These are phyloP conservation scores for Nothoprocta perdicaria DNA, from an alignment of 2,113 vertebrate species.

Conservation along the genomic window DNA sequence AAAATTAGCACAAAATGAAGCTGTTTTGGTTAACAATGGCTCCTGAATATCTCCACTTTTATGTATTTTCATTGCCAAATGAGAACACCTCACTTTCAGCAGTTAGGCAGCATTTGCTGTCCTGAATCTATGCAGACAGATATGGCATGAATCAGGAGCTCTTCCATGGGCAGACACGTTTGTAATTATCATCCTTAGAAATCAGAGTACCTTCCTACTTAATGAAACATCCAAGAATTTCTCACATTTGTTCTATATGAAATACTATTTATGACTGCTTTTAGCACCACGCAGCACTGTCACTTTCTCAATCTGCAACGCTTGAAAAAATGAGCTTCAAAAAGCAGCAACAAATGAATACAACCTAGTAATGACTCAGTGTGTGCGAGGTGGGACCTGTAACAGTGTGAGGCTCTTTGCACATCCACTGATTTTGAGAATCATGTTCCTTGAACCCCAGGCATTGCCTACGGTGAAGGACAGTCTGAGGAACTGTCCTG, in stretches of 20 bases:
- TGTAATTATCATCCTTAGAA: neutral
- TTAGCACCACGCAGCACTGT: rapidly evolving
- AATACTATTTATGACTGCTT: neutral
- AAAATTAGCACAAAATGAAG: neutral
- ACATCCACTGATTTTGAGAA: neutral
- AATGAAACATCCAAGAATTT: neutral
- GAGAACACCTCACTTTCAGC: neutral
- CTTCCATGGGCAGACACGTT: neutral
- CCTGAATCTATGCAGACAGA: neutral
- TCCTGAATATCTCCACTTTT: neutral
- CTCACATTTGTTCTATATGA: neutral
- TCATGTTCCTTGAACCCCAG: neutral
- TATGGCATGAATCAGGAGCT: neutral
- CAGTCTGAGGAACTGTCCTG: neutral
- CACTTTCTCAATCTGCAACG: neutral
- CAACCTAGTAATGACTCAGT: neutral
- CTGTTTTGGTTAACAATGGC: neutral
- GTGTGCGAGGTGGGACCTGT: neutral
- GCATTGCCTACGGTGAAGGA: neutral
- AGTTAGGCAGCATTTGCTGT: neutral
- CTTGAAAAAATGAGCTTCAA: neutral
- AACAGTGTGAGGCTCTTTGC: neutral
- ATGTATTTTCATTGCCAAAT: neutral
- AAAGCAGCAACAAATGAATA: rapidly evolving
- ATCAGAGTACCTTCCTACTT: neutral